Evolutionary conservation across 2,113 vertebrate genomes (phyloP), one percentile per base, ranked within the genome.

Genomic region (Nanorana parkeri): DNA sequence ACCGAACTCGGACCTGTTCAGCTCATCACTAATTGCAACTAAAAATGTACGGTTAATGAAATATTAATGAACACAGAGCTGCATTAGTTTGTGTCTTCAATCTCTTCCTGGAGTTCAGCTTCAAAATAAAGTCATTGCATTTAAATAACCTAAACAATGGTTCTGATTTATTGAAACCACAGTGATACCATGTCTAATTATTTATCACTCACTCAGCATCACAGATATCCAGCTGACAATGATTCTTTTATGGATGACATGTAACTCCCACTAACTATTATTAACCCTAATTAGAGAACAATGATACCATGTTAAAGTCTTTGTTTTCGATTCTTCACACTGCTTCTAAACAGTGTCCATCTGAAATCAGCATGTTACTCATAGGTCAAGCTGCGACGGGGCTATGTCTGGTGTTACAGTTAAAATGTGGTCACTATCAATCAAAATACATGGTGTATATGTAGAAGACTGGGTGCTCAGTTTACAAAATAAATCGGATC

Each of bases 331-430:
- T 60, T 60, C 29, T 74, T 3, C 55, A 60, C 55, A 29, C 28
- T 2, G 23, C 17, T 29, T 52, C 68, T 29, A 20, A 29, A 73
- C 69, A 73, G 11, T 55, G 28, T 29, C 54, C 19, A 26, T 19
- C 3, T 54, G 4, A 36, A 15, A 32, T 13, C 3, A 0, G 26
- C 3, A 4, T 29, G 64, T 80, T 80, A 80, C 55, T 80, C 56
- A 80, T 72, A 80, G 78, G 68, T 72, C 68, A 80, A 17, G 24
- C 21, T 24, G 15, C 15, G 60, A 23, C 60, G n/a, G 19, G 32
- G 54, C 17, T 41, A 36, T 28, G 21, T 20, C 65, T 58, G 54
- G 58, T 61, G 72, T 60, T 56, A 69, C 1, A 19, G 28, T 23
- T n/a, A 47, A 68, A 58, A 61, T 29, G 0, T 76, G 26, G 3